Evolutionary conservation across 2,888 invertebrate genomes (phyloP), one percentile per base, ranked within the genome.

Genomic region (Crepidodera aurea): DNA sequence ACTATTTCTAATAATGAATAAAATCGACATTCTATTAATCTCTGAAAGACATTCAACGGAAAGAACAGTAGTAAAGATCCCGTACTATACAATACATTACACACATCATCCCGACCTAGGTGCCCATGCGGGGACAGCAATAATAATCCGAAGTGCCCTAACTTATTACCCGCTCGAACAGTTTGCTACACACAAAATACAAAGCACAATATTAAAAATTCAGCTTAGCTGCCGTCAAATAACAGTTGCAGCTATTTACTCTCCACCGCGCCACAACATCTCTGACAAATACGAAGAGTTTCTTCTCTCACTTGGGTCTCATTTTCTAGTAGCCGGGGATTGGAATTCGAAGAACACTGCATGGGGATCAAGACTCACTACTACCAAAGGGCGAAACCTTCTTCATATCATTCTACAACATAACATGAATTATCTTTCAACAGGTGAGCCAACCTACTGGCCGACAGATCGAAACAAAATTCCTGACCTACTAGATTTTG

Each of bases 41-140:
- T 60, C 67, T 39, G 62, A 69, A 46, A 72, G 68, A 15, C 70
- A 71, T 48, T 68, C 69, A 44, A 69, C 70, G 1, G 65, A 67
- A 27, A 37, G 68, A 60, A 66, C 67, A 19, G 60, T 55, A 19
- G 48, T 68, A 29, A 67, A 55, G 64, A 61, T 71, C 19, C 62
- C 64, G 25, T 57, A 62, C 50, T 69, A 57, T 37, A 56, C 61
- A 44, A 46, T 50, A 32, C 64, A 69, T 29, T 60, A 69, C 29
- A 60, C 67, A 18, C 60, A 51, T 32, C 69, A 69, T 39, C 67
- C 66, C n/a, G 64, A 64, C 18, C 66, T 61, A 50, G 32, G 62
- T 50, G 66, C 65, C 13, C 44, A 44, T 44, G 6, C 6, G 18
- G 18, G 51, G 19, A 5, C 37, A 51, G 34, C 51, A 51, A 10